Evolutionary conservation across 1,140 invertebrate genomes (phyloP).

Genomic region (Trinorchestia longiramus): DNA sequence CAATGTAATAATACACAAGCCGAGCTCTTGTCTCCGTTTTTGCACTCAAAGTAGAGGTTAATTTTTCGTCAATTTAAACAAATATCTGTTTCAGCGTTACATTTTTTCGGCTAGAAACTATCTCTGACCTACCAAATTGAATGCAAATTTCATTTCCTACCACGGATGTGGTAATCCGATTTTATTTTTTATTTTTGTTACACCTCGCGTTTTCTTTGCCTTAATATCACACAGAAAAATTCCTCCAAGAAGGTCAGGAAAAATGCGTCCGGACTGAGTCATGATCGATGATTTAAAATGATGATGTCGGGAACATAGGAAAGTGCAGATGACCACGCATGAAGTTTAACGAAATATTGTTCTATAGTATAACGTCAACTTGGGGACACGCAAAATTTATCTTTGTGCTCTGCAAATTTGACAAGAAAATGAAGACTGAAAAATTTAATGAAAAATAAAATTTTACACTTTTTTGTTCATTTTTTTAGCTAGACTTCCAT

Average conservation of each 20-base stretch:
- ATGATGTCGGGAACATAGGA: neutral
- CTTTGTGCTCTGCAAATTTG: too few relatives aligned
- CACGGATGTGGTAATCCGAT: constrained; percentile 53
- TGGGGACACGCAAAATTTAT: too few relatives aligned
- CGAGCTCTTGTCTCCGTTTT: neutral
- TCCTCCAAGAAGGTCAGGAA: neutral
- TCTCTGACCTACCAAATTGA: constrained; percentile 48
- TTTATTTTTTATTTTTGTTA: constrained; percentile 34
- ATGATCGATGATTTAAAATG: neutral
- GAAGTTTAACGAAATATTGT: neutral
- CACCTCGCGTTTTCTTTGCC: neutral
- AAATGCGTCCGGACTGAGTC: neutral
- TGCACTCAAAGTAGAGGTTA: neutral
- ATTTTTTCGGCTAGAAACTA: constrained; percentile 18
- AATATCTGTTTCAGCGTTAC: neutral
- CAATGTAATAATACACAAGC: neutral
- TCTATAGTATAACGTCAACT: too few relatives aligned
- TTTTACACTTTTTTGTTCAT: too few relatives aligned
- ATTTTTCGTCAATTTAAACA: neutral
- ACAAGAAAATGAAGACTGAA: too few relatives aligned
- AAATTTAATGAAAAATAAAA: too few relatives aligned
- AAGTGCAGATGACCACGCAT: neutral
- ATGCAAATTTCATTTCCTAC: constrained; percentile 55
- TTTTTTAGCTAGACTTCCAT: too few relatives aligned
- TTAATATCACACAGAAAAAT: neutral